These are phyloP conservation scores for Fulmarus glacialis DNA, from an alignment of 2,113 vertebrate genomes.

Conservation along the genomic window DNA sequence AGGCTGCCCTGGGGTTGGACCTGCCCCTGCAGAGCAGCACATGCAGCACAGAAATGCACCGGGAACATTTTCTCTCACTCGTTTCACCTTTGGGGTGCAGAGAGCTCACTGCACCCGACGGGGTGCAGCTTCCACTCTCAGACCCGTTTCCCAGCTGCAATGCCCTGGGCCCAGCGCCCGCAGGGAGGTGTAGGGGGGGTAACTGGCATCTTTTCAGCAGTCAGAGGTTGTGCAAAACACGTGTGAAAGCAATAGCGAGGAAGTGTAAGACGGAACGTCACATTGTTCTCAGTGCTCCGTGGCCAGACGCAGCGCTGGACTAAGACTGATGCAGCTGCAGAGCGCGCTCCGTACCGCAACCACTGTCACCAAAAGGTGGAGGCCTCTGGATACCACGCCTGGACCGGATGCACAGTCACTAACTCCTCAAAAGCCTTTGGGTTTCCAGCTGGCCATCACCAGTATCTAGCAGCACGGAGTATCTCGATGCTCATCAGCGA, in stretches of 20 bases:
- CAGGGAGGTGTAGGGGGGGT: background rate
- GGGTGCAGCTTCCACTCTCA: background rate
- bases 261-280: background rate
- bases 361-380: background rate
- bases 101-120: fast-evolving
- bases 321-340: background rate
- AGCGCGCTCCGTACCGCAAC: background rate
- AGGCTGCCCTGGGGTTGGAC: background rate
- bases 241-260: background rate
- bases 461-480: background rate
- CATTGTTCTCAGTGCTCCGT: fast-evolving
- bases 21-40: background rate
- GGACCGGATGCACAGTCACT: background rate
- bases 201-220: background rate
- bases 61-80: background rate
- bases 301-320: background rate
- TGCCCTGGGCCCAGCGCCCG: background rate
- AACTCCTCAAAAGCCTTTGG: background rate
- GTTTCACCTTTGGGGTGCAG: background rate
- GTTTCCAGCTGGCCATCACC: background rate
- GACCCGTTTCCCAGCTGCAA: background rate
- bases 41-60: fast-evolving
- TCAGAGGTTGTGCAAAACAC: background rate
- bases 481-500: background rate
- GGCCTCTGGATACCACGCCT: background rate